Percentiles rank a stretch among this genome's conserved stretches.
phyloP scores from a whole-genome alignment of 2,888 invertebrate species.

The Agelastica alni region DNA sequence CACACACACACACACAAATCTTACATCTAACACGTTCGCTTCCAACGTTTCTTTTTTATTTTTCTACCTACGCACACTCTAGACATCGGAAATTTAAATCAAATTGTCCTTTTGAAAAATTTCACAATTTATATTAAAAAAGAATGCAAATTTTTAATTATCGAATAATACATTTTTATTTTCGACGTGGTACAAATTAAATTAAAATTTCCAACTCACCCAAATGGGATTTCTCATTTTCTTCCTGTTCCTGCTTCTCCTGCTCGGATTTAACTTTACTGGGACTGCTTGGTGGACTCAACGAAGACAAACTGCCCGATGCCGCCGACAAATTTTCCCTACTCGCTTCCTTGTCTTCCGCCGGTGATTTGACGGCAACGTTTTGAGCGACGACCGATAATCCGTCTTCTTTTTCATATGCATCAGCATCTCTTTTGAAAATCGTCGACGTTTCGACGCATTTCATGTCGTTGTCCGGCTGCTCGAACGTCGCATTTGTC shows the following conservation, averaged over 20 bases:
- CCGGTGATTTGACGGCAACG: conserved; percentile 56
- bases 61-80: too few species aligned
- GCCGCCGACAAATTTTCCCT: conserved; percentile 54
- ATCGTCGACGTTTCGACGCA: conserved; percentile 7
- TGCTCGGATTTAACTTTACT: conserved; percentile 50
- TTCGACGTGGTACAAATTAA: background rate
- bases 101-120: too few species aligned
- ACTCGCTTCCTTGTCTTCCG: conserved; percentile 51
- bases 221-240: conserved; percentile 58
- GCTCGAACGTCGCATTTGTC: conserved; percentile 1
- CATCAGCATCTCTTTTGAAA: conserved; percentile 3
- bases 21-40: too few species aligned
- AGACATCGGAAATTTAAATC: too few species aligned
- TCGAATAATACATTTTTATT: too few species aligned
- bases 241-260: conserved; percentile 63
- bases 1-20: too few species aligned
- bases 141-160: too few species aligned
- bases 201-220: conserved; percentile 36
- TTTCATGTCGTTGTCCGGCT: conserved; percentile 20
- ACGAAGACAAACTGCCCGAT: conserved; percentile 55
- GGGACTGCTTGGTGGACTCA: conserved; percentile 57
- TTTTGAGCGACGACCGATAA: conserved; percentile 40
- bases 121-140: too few species aligned
- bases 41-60: too few species aligned
- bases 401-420: conserved; percentile 34